Percentiles rank a stretch among this genome's conserved stretches.
Conservation (phyloP, 2,888 invertebrate species). For the Acrobasis suavella region DNA sequence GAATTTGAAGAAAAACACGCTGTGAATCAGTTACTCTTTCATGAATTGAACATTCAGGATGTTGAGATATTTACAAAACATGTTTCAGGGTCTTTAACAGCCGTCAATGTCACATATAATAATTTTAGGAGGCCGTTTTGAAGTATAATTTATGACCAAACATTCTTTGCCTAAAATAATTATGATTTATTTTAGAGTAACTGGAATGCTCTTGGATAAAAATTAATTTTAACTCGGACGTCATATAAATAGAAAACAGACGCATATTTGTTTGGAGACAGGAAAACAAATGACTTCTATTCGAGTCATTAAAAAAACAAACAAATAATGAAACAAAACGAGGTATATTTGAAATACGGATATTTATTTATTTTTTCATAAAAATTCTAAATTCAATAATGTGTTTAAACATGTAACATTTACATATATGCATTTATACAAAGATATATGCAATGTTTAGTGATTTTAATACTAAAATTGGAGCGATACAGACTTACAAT, state of each 20-base stretch:
- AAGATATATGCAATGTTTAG: constrained; percentile 82
- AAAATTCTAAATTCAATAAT: constrained; percentile 84
- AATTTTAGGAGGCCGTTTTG: background rate
- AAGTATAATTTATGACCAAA: background rate
- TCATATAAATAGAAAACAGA: constrained; percentile 8
- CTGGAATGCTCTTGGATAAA: constrained; percentile 5
- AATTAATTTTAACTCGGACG: background rate
- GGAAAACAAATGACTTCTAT: background rate
- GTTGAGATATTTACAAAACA: background rate
- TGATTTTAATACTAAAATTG: constrained; percentile 79
- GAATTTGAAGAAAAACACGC: constrained; percentile 38
- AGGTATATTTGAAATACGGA: constrained; percentile 82
- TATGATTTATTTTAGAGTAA: constrained; percentile 8
- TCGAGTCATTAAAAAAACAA: constrained; percentile 34
- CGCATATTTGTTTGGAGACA: constrained; percentile 2
- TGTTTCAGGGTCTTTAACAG: background rate
- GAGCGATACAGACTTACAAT: constrained; percentile 75
- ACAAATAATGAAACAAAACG: constrained; percentile 64
- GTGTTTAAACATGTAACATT: constrained; percentile 83
- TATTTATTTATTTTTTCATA: constrained; percentile 83
- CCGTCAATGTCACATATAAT: background rate
- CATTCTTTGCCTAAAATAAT: background rate
- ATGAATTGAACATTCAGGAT: constrained; percentile 1
- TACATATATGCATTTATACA: constrained; percentile 83
- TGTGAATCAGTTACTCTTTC: constrained; percentile 11